A percentile compares a stretch with the other conserved stretches of the same genome.
Evolutionary conservation across 2,797 vertebrate species (phyloP).

Genomic region (Alectoris magna): DNA sequence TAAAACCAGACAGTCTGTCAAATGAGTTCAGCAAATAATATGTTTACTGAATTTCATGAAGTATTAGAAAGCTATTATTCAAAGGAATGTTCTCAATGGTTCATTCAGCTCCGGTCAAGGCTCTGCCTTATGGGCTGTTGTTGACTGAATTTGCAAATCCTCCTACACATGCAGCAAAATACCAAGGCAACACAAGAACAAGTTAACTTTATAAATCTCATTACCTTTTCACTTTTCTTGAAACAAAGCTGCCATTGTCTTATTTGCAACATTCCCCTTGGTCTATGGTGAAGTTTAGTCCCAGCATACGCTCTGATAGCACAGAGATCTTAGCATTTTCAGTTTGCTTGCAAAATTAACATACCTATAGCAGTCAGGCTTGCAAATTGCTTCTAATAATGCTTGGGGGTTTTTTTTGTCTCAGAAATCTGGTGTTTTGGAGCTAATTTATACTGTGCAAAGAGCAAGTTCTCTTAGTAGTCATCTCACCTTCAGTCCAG

Average conservation of each 20-base stretch:
- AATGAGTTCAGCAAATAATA: slow-evolving; percentile 19
- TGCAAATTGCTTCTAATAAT: background rate
- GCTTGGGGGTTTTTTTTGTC: background rate
- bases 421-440: background rate
- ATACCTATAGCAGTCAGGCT: slow-evolving; percentile 7
- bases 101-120: slow-evolving; percentile 41
- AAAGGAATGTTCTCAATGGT: slow-evolving; percentile 43
- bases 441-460: background rate
- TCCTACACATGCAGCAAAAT: slow-evolving; percentile 59
- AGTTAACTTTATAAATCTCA: slow-evolving; percentile 47
- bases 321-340: background rate
- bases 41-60: slow-evolving; percentile 19
- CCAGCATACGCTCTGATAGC: background rate
- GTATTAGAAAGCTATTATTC: slow-evolving; percentile 31
- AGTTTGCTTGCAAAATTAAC: slow-evolving; percentile 8
- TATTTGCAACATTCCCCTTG: slow-evolving; percentile 41
- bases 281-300: slow-evolving; percentile 5
- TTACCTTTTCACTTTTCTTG: slow-evolving; percentile 13
- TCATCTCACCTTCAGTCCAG: background rate
- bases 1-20: slow-evolving; percentile 18
- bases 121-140: background rate
- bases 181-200: slow-evolving; percentile 55
- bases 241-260: slow-evolving; percentile 65
- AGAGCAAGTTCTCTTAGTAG: background rate
- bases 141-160: slow-evolving; percentile 60